These are phyloP conservation scores for Platichthys flesus DNA, from an alignment of 2,113 vertebrate species.

Conservation along the genomic window DNA sequence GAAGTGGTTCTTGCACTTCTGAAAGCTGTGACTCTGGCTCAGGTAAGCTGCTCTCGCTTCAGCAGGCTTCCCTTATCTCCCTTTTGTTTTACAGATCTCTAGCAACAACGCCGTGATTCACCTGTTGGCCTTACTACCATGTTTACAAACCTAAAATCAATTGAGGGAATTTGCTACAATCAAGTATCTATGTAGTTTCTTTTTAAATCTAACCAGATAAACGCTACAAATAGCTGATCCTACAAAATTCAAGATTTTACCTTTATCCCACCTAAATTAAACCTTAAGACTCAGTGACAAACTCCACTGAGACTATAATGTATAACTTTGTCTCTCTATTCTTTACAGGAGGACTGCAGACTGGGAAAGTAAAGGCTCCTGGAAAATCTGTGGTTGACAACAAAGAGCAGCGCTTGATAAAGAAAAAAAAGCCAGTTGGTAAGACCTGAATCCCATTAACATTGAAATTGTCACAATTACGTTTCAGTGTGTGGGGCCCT, in stretches of 20 bases:
- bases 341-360: constrained; percentile 69
- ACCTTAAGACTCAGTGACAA: too few species aligned
- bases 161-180: too few species aligned
- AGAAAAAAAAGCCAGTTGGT: constrained; percentile 79
- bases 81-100: background rate
- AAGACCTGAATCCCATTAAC: constrained; percentile 36
- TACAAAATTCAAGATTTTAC: too few species aligned
- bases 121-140: background rate
- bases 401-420: constrained; percentile 73
- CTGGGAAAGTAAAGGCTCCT: constrained; percentile 74
- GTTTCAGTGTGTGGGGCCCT: background rate
- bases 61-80: background rate
- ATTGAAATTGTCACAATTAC: background rate
- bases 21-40: constrained; percentile 88
- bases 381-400: constrained; percentile 72
- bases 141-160: background rate
- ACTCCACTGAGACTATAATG: too few species aligned
- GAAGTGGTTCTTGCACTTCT: constrained; percentile 80
- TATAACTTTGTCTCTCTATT: too few species aligned
- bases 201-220: too few species aligned
- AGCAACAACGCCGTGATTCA: background rate
- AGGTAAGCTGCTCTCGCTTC: constrained; percentile 83
- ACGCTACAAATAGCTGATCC: too few species aligned
- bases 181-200: too few species aligned
- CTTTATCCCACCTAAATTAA: background rate